phyloP scores from a whole-genome alignment of 1,140 invertebrate species.

The Meteorus sp. region DNA sequence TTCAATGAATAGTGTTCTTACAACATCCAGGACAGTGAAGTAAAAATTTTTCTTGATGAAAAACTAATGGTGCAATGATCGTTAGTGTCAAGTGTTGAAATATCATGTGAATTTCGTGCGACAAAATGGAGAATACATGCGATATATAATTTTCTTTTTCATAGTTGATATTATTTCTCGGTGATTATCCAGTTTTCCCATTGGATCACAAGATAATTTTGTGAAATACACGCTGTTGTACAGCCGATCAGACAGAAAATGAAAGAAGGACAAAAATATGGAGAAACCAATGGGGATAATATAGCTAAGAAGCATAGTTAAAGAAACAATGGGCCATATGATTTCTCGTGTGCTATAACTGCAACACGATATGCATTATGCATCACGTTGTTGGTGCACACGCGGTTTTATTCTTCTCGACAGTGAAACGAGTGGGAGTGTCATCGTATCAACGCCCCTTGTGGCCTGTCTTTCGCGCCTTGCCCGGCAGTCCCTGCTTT shows the following conservation, averaged over 20 bases:
- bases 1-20: too few relatives aligned
- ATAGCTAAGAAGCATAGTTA: not conserved
- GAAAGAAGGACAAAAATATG: not conserved
- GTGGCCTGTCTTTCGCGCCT: conserved; percentile 49
- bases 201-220: not conserved
- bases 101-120: not conserved
- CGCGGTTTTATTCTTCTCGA: conserved; percentile 15
- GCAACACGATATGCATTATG: conserved; percentile 45
- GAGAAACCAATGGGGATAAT: not conserved
- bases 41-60: too few relatives aligned
- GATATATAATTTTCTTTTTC: not conserved
- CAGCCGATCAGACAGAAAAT: not conserved
- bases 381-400: conserved; percentile 39
- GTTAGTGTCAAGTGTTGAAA: too few relatives aligned
- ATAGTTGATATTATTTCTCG: not conserved
- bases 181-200: conserved; percentile 19
- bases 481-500: conserved; percentile 3
- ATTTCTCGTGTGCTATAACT: conserved; percentile 16
- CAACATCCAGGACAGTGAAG: too few relatives aligned
- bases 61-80: too few relatives aligned
- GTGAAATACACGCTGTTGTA: not conserved
- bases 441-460: conserved; percentile 50
- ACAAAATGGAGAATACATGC: conserved; percentile 16
- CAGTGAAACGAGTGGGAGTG: conserved; percentile 39
- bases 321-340: conserved; percentile 16